Evolutionary conservation across 2,888 invertebrate species (phyloP).

Genomic region (Lithophane ornitopus): DNA sequence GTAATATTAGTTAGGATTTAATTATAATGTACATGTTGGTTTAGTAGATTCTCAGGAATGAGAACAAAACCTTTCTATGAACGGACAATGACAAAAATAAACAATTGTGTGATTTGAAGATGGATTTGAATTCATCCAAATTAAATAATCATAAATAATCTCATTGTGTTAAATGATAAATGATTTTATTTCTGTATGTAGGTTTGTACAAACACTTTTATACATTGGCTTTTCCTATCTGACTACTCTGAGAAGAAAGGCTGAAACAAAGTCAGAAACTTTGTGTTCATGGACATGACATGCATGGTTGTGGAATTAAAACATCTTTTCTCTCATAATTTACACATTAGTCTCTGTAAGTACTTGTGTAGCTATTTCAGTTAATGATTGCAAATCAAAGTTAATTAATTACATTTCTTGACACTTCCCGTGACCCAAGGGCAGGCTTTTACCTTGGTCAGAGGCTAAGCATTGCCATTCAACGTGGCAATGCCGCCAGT

Average conservation of each 20-base stretch:
- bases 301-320: neutral
- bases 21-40: neutral
- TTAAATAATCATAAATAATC: neutral
- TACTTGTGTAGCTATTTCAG: neutral
- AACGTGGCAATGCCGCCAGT: too few species aligned
- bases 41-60: neutral
- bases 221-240: too few species aligned
- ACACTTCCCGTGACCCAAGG: too few species aligned
- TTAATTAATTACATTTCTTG: neutral
- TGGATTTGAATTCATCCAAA: neutral
- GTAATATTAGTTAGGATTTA: too few species aligned
- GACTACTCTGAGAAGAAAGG: too few species aligned
- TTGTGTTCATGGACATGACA: neutral
- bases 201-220: too few species aligned
- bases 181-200: too few species aligned
- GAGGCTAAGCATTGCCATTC: too few species aligned
- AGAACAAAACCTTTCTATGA: neutral
- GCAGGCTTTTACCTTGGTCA: too few species aligned
- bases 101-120: neutral
- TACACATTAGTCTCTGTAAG: neutral
- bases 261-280: too few species aligned
- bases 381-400: neutral
- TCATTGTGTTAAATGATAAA: neutral
- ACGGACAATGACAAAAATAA: neutral
- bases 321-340: neutral